Percentiles rank a stretch among this genome's conserved stretches.
These are phyloP conservation scores for Cyprinodon tularosa DNA, from an alignment of 2,113 vertebrate species.

Conservation along the genomic window DNA sequence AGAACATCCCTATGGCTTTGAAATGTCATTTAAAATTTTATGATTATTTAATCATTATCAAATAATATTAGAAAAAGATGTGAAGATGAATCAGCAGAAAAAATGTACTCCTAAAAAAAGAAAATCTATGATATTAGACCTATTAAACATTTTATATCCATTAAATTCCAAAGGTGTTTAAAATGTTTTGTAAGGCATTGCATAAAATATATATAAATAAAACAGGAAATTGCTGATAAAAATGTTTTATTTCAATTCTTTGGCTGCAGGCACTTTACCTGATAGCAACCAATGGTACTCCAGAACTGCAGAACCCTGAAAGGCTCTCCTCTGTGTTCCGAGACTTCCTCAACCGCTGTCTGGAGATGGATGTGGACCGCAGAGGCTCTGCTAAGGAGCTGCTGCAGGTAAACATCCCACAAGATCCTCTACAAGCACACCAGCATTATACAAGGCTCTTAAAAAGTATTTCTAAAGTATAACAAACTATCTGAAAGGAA, in stretches of 20 bases:
- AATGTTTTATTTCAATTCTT: not conserved
- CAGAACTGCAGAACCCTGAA: constrained; percentile 97
- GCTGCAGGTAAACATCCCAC: constrained; percentile 85
- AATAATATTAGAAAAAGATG: too few species aligned
- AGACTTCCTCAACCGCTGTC: constrained; percentile 96
- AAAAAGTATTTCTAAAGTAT: too few species aligned
- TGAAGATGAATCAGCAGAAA: not conserved
- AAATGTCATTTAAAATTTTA: not conserved
- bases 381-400: constrained; percentile 96
- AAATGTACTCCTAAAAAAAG: not conserved
- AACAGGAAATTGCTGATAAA: not conserved
- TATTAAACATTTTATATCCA: too few species aligned
- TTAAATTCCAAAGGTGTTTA: too few species aligned
- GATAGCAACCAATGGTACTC: constrained; percentile 97
- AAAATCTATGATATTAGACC: not conserved
- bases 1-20: not conserved
- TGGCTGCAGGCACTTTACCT: constrained; percentile 91
- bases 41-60: not conserved
- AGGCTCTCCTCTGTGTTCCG: constrained; percentile 93
- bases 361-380: constrained; percentile 99
- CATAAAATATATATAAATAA: too few species aligned
- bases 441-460: too few species aligned
- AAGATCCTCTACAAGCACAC: not conserved
- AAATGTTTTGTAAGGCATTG: too few species aligned
- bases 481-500: too few species aligned